These are phyloP conservation scores for Sycobia sp. DNA, from an alignment of 1,140 invertebrate genomes.

Conservation along the genomic window DNA sequence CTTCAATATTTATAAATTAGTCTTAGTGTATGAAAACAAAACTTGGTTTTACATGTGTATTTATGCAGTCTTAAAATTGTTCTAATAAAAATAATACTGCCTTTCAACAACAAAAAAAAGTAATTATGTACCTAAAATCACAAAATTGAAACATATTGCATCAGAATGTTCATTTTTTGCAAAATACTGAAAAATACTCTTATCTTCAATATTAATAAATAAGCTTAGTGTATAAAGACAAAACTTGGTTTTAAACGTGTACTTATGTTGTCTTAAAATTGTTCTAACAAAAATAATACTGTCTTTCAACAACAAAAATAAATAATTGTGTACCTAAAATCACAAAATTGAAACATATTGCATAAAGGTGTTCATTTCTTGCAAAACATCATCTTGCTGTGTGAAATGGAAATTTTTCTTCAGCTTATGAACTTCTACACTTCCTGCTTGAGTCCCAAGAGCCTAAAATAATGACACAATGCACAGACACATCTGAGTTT, in stretches of 20 bases:
- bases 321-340: not conserved
- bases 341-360: conserved; percentile 54
- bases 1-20: not conserved
- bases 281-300: conserved; percentile 1
- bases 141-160: conserved; percentile 39
- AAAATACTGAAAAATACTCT: conserved; percentile 36
- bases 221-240: not conserved
- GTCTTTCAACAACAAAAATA: not conserved
- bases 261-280: conserved; percentile 5
- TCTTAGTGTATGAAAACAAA: not conserved
- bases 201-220: not conserved
- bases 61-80: conserved; percentile 3
- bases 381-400: conserved; percentile 53
- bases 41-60: not conserved
- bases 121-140: conserved; percentile 12
- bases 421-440: conserved; percentile 58
- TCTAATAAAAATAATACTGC: conserved; percentile 1
- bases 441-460: conserved; percentile 54
- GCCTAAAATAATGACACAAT: conserved; percentile 45
- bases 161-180: conserved; percentile 54
- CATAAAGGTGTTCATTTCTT: conserved; percentile 55
- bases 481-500: not conserved
- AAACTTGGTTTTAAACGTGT: not conserved
- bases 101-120: not conserved
- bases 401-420: conserved; percentile 59